Evolutionary conservation across 2,888 invertebrate genomes (phyloP), one percentile per base, ranked within the genome.

Genomic region (Drosophila parthenogenetica): DNA sequence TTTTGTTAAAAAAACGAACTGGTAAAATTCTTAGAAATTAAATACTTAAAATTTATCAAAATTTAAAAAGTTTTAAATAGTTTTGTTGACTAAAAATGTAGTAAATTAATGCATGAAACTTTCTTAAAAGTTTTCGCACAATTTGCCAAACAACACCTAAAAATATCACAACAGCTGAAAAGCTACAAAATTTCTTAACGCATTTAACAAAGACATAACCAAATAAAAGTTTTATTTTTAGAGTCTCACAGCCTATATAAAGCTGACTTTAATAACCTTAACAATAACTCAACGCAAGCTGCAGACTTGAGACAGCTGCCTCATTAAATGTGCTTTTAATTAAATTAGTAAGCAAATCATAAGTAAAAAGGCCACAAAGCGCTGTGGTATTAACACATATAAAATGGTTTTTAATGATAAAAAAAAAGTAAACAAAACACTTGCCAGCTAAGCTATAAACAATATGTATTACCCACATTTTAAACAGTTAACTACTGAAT

Each of bases 361-460:
- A 87, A 87, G 68, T 78, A 69, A 85, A 81, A 87, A 89, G 82
- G 79, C 76, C 88, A 79, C 69, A 60, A 45, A 42, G 37, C 60
- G 73, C 43, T 46, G 17, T 8, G 37, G 1, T 48, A 62, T 62
- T 46, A 60, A 66, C 55, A 54, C 35, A 50, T 53, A 42, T 35
- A 49, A 49, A 49, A 35, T 54, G 14, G n/a, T 39, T 13, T 43
- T 2, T 57, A 45, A 62, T 10, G 29, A 48, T 17, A 50, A 25
- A 42, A 25, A 58, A 14, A 68, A 57, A 43, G 1, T 10, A 29
- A 13, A 42, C 40, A 54, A 42, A 13, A 48, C 50, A 70, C 39
- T 17, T 32, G 39, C 11, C 14, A 29, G 42, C 37, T 10, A 42
- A 54, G 79, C 55, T 43, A 66, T 65, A 61, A 76, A 66, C 77